Percentiles rank a stretch among this genome's conserved stretches.
These are phyloP conservation scores for Zophobas morio DNA, from an alignment of 1,140 invertebrate species.

Conservation along the genomic window DNA sequence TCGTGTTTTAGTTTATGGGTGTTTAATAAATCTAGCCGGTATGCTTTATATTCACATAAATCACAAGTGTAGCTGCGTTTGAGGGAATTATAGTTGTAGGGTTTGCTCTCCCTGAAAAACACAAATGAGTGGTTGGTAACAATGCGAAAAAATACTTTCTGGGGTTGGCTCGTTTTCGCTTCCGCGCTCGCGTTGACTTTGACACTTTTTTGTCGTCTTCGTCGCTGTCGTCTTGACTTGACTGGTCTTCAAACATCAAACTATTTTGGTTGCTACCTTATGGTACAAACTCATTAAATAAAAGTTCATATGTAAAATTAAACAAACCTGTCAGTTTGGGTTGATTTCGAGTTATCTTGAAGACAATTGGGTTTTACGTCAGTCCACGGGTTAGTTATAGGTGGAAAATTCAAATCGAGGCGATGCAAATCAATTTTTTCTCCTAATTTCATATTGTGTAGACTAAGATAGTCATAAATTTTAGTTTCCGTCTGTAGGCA, in stretches of 20 bases:
- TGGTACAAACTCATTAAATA: not conserved
- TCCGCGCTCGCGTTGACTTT: not conserved
- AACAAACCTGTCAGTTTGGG: constrained; percentile 18
- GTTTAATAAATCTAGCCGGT: constrained; percentile 10
- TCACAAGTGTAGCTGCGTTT: constrained; percentile 25
- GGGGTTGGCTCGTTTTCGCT: not conserved
- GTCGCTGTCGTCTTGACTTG: too few relatives aligned
- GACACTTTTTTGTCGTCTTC: not conserved
- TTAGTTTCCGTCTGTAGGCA: constrained; percentile 11
- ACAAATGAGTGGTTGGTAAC: not conserved
- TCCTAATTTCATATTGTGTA: constrained; percentile 9
- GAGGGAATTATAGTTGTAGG: not conserved
- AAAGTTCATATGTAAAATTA: not conserved
- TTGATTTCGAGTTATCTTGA: not conserved
- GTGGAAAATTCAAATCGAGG: not conserved
- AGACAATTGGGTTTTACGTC: not conserved
- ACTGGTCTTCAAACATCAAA: not conserved
- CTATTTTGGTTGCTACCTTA: constrained; percentile 14
- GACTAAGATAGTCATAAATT: constrained; percentile 11
- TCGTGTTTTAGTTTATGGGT: constrained; percentile 29
- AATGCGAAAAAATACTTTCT: not conserved
- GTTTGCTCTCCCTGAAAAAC: not conserved
- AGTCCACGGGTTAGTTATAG: not conserved
- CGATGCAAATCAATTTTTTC: constrained; percentile 10
- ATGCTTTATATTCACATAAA: constrained; percentile 18